phyloP scores from a whole-genome alignment of 2,888 invertebrate species.

The Odontocerum albicorne region DNA sequence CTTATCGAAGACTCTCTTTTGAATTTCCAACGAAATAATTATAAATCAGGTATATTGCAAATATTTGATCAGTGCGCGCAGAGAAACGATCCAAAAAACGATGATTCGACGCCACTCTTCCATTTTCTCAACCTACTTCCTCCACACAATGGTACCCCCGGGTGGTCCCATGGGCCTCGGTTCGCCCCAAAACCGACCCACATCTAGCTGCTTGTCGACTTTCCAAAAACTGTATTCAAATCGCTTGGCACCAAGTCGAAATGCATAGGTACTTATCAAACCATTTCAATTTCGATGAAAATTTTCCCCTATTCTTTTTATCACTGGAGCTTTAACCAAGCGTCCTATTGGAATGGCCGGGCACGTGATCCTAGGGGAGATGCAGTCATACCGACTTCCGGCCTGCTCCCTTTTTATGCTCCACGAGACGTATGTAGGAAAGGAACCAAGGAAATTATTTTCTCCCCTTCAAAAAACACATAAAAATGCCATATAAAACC shows the following conservation, averaged over 20 bases:
- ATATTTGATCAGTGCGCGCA: too few relatives aligned
- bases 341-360: too few relatives aligned
- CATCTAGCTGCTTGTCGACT: too few relatives aligned
- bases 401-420: conserved; percentile 31
- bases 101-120: conserved; percentile 1
- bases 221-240: too few relatives aligned
- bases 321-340: too few relatives aligned
- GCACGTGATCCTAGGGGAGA: conserved; percentile 1
- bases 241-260: too few relatives aligned
- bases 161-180: conserved; percentile 2
- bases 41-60: too few relatives aligned
- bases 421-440: conserved; percentile 23
- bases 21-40: too few relatives aligned
- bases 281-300: too few relatives aligned
- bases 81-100: too few relatives aligned
- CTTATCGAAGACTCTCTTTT: too few relatives aligned
- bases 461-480: conserved; percentile 5
- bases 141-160: conserved; percentile 14
- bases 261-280: too few relatives aligned
- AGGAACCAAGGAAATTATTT: conserved; percentile 22
- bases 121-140: background rate
- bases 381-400: conserved; percentile 36
- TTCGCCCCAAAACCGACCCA: background rate
- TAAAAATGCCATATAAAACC: conserved; percentile 4
- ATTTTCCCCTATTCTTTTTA: background rate